phyloP scores from a whole-genome alignment of 2,888 invertebrate genomes.

The Minunthozetes semirufus region DNA sequence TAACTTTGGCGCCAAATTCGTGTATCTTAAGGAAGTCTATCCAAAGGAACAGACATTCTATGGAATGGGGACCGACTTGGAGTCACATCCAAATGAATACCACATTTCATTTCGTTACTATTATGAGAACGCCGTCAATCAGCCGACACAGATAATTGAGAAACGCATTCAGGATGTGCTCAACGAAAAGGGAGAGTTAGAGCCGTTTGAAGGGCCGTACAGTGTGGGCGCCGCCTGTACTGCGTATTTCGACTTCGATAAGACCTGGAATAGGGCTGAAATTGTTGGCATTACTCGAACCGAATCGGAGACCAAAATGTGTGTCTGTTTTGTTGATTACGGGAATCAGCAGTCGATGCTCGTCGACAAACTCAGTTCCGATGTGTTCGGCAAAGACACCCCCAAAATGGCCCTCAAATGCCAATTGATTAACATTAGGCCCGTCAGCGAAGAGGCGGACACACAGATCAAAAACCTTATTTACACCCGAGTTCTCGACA shows the following conservation, averaged over 20 bases:
- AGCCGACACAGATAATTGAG: not conserved
- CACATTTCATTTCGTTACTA: not conserved
- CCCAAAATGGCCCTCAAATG: constrained; percentile 21
- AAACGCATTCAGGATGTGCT: not conserved
- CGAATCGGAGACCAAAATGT: not conserved
- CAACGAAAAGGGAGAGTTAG: not conserved
- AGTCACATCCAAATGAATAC: not conserved
- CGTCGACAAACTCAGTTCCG: constrained; percentile 20
- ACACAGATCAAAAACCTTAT: not conserved
- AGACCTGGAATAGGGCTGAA: constrained; percentile 31
- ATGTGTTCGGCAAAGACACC: constrained; percentile 14
- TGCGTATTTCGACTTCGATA: constrained; percentile 25
- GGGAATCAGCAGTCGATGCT: constrained; percentile 4
- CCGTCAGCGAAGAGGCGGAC: not conserved
- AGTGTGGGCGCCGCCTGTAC: constrained; percentile 12
- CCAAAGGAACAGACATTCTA: not conserved
- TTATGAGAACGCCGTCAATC: not conserved
- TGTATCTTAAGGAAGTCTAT: not conserved
- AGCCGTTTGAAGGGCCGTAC: constrained; percentile 5
- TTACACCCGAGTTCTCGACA: not conserved
- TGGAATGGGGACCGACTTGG: not conserved
- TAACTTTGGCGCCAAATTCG: not conserved
- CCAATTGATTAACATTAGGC: not conserved
- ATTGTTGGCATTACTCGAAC: not conserved
- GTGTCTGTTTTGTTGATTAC: constrained; percentile 28